Base-by-base conservation (phyloP, 2,888 invertebrate genomes). In the Dioctria rufipes region DNA sequence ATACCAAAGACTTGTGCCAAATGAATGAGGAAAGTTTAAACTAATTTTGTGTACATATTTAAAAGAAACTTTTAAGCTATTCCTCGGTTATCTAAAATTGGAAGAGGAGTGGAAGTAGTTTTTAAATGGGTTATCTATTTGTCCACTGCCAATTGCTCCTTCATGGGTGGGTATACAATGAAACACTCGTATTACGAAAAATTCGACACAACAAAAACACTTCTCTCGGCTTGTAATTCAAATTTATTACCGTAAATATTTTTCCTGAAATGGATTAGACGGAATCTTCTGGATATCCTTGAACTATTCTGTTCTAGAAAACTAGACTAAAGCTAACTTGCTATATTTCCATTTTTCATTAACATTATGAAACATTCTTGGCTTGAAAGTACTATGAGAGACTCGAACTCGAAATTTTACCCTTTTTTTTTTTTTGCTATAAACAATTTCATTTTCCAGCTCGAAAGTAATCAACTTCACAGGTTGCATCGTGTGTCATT, bases 401-500 rank as follows among this genome's bases (percentile, higher is more conserved):
- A 25, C 25, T 25, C 25, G 25, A 25, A 2, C 25, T 25, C 1
- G 25, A 25, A 25, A 0, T 25, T 25, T 25, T 1, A 25, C 25
- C 25, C 25, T 25, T 25, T 25, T 25, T 25, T 25, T 25, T 25
- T 25, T 4, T 11, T 5, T 4, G 43, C 39, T 39, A 9, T 69
- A 69, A 69, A 69, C 69, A 37, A 46, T 69, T 54, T 69, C 37
- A 51, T 39, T 58, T 40, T 39, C 39, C 25, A 42, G 5, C 60
- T 54, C 5, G 58, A 73, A 60, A 60, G 73, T 25, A 73, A 54
- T 73, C 73, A 54, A 58, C 43, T 42, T 73, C 42, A 8, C 60
- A 73, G 73, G 43, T 42, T 73, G 58, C 73, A 73, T 25, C 73
- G 71, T 71, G 73, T 73, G 73, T 54, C 73, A 73, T 73, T 13